Conservation (phyloP, 2,797 vertebrate species). For the Pitangus sulphuratus region DNA sequence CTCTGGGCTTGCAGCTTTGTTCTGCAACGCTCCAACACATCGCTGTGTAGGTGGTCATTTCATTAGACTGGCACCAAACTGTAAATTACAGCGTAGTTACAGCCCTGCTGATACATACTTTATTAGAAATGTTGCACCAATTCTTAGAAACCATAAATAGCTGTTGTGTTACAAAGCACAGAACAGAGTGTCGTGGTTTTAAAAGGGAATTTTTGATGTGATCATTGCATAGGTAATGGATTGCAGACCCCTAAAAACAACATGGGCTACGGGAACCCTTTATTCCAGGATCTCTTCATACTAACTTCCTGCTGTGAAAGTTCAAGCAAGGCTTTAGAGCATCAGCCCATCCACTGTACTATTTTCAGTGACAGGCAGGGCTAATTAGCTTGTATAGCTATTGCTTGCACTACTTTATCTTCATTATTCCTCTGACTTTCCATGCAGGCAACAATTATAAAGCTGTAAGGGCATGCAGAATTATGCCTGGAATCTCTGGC, state of each 20-base stretch:
- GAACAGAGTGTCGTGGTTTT: not conserved
- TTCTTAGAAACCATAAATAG: not conserved
- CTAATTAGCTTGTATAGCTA: conserved; percentile 8
- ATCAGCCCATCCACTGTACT: not conserved
- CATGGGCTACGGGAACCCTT: not conserved
- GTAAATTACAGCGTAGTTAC: not conserved
- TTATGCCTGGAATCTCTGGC: conserved; percentile 44
- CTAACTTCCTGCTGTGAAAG: not conserved
- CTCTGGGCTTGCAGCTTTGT: not conserved
- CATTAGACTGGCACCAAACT: not conserved
- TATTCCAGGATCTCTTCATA: not conserved
- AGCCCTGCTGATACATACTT: not conserved
- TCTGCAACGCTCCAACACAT: not conserved
- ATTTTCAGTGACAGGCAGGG: conserved; percentile 29
- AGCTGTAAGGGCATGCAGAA: conserved; percentile 23
- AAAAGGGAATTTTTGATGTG: not conserved
- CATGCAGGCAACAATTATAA: conserved; percentile 1
- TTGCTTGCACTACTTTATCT: conserved; percentile 29
- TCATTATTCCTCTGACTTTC: conserved; percentile 33
- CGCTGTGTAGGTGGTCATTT: not conserved
- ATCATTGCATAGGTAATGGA: not conserved
- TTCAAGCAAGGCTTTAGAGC: not conserved
- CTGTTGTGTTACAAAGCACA: not conserved
- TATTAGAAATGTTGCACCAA: not conserved
- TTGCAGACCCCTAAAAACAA: not conserved